phyloP scores from a whole-genome alignment of 2,888 invertebrate species.

The Philaethria dido region DNA sequence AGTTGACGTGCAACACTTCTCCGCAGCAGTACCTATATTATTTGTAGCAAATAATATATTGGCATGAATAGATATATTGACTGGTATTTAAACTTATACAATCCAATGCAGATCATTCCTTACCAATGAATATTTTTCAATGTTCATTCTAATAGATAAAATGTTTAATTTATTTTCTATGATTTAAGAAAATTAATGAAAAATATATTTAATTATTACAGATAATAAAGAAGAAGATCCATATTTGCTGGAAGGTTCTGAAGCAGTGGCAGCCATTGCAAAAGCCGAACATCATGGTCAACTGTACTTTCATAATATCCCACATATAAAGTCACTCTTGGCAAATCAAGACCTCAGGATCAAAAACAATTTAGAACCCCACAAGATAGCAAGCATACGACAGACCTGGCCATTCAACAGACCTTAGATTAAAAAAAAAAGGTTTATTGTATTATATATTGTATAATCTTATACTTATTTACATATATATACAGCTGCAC shows the following conservation, averaged over 20 bases:
- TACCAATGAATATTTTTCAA: no score
- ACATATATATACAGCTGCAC: constrained; percentile 24
- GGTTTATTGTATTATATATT: constrained; percentile 41
- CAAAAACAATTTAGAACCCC: constrained; percentile 83
- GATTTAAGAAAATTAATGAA: neutral
- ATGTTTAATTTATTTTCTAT: no score
- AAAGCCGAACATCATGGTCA: constrained; percentile 82
- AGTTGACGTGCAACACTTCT: no score
- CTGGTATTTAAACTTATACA: no score
- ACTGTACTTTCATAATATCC: constrained; percentile 86
- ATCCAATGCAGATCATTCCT: no score
- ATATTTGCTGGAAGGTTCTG: constrained; percentile 83
- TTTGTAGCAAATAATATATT: no score
- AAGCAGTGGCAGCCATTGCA: constrained; percentile 82
- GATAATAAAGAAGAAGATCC: constrained; percentile 70
- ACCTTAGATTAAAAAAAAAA: constrained; percentile 59
- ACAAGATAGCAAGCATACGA: constrained; percentile 85
- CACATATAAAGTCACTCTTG: constrained; percentile 85
- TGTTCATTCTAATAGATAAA: no score
- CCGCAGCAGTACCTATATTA: no score
- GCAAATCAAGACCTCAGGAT: constrained; percentile 84
- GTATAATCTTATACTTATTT: constrained; percentile 34
- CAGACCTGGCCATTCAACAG: constrained; percentile 84
- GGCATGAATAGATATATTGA: no score
- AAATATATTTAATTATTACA: constrained; percentile 9